A percentile compares a stretch with the other conserved stretches of the same genome.
phyloP scores from a whole-genome alignment of 2,113 vertebrate genomes.

The Perca schrenkii region DNA sequence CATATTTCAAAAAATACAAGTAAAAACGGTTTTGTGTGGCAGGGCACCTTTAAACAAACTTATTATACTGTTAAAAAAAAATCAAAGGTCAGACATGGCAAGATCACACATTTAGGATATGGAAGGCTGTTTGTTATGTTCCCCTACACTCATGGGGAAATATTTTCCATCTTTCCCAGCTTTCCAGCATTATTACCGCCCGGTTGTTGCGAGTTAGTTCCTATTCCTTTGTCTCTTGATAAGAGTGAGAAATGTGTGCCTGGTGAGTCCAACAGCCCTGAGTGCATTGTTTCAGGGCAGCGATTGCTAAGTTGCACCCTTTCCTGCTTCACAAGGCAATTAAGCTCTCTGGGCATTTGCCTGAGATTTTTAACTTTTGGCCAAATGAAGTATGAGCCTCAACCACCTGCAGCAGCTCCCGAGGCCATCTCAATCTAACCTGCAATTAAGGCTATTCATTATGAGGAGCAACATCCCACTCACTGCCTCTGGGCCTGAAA shows the following conservation, averaged over 20 bases:
- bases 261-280: slow-evolving; percentile 45
- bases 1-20: too few species aligned
- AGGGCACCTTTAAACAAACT: too few species aligned
- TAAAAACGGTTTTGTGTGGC: too few species aligned
- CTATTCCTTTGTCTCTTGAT: slow-evolving; percentile 61
- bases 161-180: slow-evolving; percentile 41
- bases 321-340: slow-evolving; percentile 63
- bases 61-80: neutral
- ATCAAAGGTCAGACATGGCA: slow-evolving; percentile 17
- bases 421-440: slow-evolving; percentile 30
- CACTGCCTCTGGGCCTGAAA: slow-evolving; percentile 5
- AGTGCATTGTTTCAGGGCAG: slow-evolving; percentile 67
- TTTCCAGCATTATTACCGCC: slow-evolving; percentile 25
- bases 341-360: neutral
- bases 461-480: neutral
- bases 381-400: slow-evolving; percentile 6
- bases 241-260: slow-evolving; percentile 44
- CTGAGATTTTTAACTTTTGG: slow-evolving; percentile 32
- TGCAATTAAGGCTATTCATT: slow-evolving; percentile 32
- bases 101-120: slow-evolving; percentile 18
- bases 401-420: slow-evolving; percentile 32
- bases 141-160: slow-evolving; percentile 34
- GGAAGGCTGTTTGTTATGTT: slow-evolving; percentile 37
- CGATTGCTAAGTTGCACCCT: slow-evolving; percentile 60
- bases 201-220: slow-evolving; percentile 52